Conservation (phyloP, 2,113 vertebrate species). For the Pomatorhinus ruficollis region DNA sequence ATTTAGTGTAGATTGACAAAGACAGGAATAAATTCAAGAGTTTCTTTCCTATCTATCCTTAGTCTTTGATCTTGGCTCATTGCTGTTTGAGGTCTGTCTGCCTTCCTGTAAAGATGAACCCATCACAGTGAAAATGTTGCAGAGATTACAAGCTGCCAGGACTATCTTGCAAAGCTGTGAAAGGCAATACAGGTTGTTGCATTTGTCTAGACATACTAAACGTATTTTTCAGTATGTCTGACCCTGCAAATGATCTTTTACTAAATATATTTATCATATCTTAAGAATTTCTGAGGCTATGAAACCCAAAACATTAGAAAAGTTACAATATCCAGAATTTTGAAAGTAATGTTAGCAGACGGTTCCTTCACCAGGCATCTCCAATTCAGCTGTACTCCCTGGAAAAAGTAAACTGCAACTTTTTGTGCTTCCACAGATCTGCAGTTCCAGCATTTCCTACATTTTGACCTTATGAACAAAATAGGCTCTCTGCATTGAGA, state of each 20-base stretch:
- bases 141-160: neutral
- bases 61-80: neutral
- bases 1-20: neutral
- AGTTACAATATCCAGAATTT: neutral
- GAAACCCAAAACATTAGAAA: neutral
- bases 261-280: neutral
- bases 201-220: neutral
- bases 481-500: rapidly evolving
- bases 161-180: neutral
- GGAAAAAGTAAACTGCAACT: neutral
- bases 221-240: neutral
- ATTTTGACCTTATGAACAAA: neutral
- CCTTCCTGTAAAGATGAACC: neutral
- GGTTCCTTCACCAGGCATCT: neutral
- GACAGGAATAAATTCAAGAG: neutral
- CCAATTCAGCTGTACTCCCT: neutral
- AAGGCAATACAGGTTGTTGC: neutral
- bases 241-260: neutral
- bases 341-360: neutral
- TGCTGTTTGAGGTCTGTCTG: neutral
- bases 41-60: neutral
- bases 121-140: neutral
- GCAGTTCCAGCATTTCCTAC: neutral
- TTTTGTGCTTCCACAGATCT: neutral
- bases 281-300: neutral